These are phyloP conservation scores for Gobiocypris rarus DNA, from an alignment of 2,113 vertebrate genomes.

Conservation along the genomic window DNA sequence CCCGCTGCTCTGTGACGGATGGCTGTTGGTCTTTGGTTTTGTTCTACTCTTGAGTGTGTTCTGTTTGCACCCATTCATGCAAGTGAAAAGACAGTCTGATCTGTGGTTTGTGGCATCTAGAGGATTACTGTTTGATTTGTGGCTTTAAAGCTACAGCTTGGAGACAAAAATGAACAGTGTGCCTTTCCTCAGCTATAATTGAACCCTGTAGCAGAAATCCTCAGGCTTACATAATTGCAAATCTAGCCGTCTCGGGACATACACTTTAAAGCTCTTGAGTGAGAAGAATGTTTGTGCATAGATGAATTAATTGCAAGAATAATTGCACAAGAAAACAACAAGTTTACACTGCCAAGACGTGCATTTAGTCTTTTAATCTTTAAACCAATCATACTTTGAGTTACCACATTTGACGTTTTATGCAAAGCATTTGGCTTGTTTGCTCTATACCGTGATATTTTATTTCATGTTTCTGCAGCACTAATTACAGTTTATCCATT, in stretches of 20 bases:
- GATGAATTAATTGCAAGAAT: slow-evolving; percentile 29
- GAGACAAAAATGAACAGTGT: slow-evolving; percentile 57
- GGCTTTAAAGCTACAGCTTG: slow-evolving; percentile 43
- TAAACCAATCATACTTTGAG: not conserved
- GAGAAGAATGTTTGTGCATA: not conserved
- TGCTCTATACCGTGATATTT: not conserved
- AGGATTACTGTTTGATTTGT: slow-evolving; percentile 56
- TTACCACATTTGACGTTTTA: not conserved
- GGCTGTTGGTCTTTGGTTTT: slow-evolving; percentile 21
- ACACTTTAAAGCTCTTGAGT: slow-evolving; percentile 29
- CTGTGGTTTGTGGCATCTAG: slow-evolving; percentile 38
- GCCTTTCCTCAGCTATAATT: slow-evolving; percentile 48
- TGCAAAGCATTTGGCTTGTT: slow-evolving; percentile 11
- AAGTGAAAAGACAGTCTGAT: slow-evolving; percentile 27
- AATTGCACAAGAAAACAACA: not conserved
- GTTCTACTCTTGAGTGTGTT: slow-evolving; percentile 39
- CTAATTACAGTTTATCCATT: slow-evolving; percentile 21
- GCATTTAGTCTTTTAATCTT: not conserved
- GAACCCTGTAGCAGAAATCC: slow-evolving; percentile 56
- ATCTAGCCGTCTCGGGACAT: slow-evolving; percentile 18
- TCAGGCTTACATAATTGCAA: slow-evolving; percentile 36
- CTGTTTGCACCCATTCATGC: slow-evolving; percentile 38
- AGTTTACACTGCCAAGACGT: not conserved
- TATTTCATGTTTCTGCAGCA: slow-evolving; percentile 13
- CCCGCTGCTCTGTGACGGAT: slow-evolving; percentile 26